Conservation (phyloP, 1,140 invertebrate genomes). For the Solen grandis region DNA sequence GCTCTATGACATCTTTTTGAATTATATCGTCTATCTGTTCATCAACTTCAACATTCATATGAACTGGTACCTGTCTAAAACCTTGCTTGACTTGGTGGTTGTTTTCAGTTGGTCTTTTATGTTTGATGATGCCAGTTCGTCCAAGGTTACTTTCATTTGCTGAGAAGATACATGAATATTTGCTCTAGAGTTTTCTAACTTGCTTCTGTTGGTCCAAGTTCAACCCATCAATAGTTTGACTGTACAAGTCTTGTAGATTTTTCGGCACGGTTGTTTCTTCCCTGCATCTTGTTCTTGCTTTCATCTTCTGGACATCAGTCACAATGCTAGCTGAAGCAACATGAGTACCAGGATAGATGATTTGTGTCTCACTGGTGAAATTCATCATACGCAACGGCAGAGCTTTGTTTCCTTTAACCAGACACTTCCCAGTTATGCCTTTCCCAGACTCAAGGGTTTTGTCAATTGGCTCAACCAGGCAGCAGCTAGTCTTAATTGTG, state of each 20-base stretch:
- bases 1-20: constrained; percentile 73
- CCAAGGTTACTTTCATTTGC: constrained; percentile 25
- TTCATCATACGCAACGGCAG: constrained; percentile 19
- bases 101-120: constrained; percentile 45
- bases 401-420: background rate
- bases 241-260: background rate
- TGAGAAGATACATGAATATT: constrained; percentile 37
- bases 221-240: background rate
- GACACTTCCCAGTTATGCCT: no score
- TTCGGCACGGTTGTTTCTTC: background rate
- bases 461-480: background rate
- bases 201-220: background rate
- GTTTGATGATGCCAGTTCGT: constrained; percentile 16
- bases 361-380: background rate
- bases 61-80: constrained; percentile 21
- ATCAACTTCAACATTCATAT: constrained; percentile 16
- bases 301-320: background rate
- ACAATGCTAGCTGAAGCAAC: background rate
- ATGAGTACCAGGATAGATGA: no score
- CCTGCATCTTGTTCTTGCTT: background rate
- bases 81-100: constrained; percentile 42
- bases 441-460: background rate
- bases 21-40: constrained; percentile 62
- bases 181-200: background rate
- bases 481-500: no score